Evolutionary conservation across 1,140 invertebrate genomes (phyloP).

Genomic region (Neodiprion virginianus): DNA sequence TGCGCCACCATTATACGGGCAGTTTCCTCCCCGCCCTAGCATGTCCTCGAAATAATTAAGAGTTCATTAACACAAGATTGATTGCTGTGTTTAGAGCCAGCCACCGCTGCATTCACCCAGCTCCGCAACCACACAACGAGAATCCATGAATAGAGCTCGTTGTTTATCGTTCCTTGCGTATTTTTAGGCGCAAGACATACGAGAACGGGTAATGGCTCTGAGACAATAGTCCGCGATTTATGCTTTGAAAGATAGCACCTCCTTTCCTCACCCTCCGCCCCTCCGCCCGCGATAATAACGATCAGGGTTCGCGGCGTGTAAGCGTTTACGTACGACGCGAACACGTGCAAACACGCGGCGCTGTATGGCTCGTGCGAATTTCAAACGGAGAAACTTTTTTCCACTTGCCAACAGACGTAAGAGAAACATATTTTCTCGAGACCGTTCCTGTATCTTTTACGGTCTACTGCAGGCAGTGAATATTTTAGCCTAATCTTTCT

Average conservation of each 20-base stretch:
- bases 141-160: conserved; percentile 47
- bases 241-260: conserved; percentile 24
- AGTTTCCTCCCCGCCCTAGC: conserved; percentile 49
- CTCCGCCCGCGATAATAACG: not conserved
- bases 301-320: not conserved
- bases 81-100: conserved; percentile 46
- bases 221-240: conserved; percentile 32
- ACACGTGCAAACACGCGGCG: not conserved
- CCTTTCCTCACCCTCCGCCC: not conserved
- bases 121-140: conserved; percentile 27
- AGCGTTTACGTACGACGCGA: no score
- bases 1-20: conserved; percentile 58
- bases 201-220: conserved; percentile 32
- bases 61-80: conserved; percentile 58
- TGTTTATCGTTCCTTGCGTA: conserved; percentile 38
- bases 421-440: not conserved
- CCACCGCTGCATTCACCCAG: conserved; percentile 15
- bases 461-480: no score
- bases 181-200: conserved; percentile 6
- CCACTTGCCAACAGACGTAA: not conserved
- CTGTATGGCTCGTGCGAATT: not conserved
- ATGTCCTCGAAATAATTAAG: conserved; percentile 62
- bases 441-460: not conserved
- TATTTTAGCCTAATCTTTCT: no score
- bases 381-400: not conserved